A percentile compares a stretch with the other conserved stretches of the same genome.
Evolutionary conservation across 2,888 invertebrate species (phyloP).

Genomic region (Eristalinus sepulchralis): DNA sequence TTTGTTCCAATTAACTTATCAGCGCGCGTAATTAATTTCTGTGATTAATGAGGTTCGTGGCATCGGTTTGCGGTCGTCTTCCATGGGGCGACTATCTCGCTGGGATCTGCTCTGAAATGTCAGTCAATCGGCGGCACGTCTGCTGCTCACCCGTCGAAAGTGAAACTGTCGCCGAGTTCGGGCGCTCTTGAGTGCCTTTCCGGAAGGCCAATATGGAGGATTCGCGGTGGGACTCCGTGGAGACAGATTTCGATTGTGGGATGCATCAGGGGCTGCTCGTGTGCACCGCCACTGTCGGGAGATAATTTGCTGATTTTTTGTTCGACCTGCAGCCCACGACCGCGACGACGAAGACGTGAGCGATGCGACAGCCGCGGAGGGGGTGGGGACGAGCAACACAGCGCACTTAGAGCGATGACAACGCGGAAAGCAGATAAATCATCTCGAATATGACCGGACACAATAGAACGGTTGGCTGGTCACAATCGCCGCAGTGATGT

Average conservation of each 20-base stretch:
- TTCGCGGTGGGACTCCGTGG: not conserved
- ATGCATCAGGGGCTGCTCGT: not conserved
- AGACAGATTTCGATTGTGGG: conserved; percentile 10
- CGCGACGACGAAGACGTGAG: conserved; percentile 2
- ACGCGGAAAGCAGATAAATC: conserved; percentile 64
- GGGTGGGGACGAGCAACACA: not conserved
- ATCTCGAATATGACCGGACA: conserved; percentile 56
- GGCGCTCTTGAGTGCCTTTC: conserved; percentile 44
- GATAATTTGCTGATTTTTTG: conserved; percentile 66
- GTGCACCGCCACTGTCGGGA: conserved; percentile 14
- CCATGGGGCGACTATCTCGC: conserved; percentile 3
- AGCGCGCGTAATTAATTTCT: conserved; percentile 54
- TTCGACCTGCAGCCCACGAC: conserved; percentile 58
- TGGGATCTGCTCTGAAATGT: conserved; percentile 45
- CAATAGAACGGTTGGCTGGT: conserved; percentile 63
- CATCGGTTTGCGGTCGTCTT: conserved; percentile 6
- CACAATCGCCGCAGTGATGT: conserved; percentile 6
- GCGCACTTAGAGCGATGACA: conserved; percentile 47
- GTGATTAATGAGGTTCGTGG: conserved; percentile 49
- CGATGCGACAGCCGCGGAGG: not conserved
- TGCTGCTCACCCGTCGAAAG: conserved; percentile 42
- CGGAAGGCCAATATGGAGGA: conserved; percentile 34
- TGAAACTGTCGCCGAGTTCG: conserved; percentile 38
- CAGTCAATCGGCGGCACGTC: conserved; percentile 1
- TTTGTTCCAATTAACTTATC: conserved; percentile 50